These are phyloP conservation scores for Melieria omissa DNA, from an alignment of 2,888 invertebrate species.

Conservation along the genomic window DNA sequence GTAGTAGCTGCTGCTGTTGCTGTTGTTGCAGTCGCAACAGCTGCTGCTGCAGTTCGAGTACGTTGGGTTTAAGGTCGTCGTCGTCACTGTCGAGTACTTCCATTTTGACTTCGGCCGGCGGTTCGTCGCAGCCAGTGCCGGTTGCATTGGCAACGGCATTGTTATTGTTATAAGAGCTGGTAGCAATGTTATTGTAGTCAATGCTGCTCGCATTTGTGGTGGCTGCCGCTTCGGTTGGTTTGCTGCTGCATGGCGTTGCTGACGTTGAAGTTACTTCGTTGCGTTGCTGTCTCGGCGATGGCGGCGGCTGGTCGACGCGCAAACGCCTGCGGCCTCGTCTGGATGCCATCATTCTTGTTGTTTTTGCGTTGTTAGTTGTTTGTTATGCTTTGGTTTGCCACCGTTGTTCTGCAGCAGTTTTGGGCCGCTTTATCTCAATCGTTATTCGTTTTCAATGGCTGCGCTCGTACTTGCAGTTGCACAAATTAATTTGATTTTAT, in stretches of 20 bases:
- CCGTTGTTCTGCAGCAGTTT: not conserved
- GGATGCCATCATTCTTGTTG: no score
- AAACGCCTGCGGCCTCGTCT: no score
- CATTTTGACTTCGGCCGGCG: not conserved
- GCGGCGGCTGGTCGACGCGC: no score
- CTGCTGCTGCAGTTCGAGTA: constrained; percentile 21
- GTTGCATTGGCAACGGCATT: not conserved
- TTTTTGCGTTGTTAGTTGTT: not conserved
- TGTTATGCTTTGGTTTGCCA: not conserved
- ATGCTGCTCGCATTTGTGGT: constrained; percentile 10
- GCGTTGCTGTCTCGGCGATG: no score
- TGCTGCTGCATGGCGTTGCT: no score
- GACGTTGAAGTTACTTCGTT: no score
- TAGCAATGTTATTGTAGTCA: no score
- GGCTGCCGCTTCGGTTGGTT: not conserved
- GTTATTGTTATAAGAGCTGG: not conserved
- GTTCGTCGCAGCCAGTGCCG: not conserved
- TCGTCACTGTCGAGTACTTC: not conserved
- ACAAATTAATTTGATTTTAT: no score
- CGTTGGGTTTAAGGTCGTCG: constrained; percentile 32
- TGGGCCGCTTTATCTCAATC: not conserved
- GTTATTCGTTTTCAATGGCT: not conserved
- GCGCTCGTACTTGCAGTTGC: not conserved
- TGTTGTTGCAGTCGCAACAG: not conserved
- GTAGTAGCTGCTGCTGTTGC: not conserved